These are phyloP conservation scores for Priapulus caudatus DNA, from an alignment of 2,888 invertebrate species.

Conservation along the genomic window DNA sequence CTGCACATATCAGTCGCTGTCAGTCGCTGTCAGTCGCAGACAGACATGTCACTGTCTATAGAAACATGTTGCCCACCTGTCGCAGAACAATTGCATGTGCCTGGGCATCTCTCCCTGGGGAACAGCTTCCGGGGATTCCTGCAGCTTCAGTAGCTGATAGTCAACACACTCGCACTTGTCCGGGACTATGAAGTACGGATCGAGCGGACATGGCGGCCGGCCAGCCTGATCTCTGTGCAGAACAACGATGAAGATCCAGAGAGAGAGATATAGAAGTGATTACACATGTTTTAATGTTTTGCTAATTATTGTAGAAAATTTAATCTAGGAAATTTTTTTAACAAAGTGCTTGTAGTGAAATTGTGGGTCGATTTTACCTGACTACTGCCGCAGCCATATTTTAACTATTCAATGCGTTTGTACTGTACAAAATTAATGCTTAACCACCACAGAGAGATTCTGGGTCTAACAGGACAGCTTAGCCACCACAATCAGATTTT, in stretches of 20 bases:
- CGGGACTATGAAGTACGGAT: constrained; percentile 95
- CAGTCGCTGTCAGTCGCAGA: no score
- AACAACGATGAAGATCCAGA: constrained; percentile 6
- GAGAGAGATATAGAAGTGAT: background rate
- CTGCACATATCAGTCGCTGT: no score
- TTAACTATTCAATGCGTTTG: no score
- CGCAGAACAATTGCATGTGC: constrained; percentile 85
- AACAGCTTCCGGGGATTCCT: constrained; percentile 85
- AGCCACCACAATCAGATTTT: no score
- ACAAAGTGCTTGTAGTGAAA: no score
- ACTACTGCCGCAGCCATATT: no score
- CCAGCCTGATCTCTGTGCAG: constrained; percentile 72
- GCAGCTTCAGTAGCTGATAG: constrained; percentile 92
- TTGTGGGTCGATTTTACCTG: no score
- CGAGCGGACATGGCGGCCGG: constrained; percentile 80
- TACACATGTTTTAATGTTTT: constrained; percentile 6
- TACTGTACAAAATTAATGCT: no score
- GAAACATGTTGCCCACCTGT: constrained; percentile 47
- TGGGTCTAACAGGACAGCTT: no score
- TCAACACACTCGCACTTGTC: constrained; percentile 96
- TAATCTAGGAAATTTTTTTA: constrained; percentile 8
- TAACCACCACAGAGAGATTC: no score
- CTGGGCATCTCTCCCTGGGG: constrained; percentile 97
- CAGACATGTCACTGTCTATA: no score
- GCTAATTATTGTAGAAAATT: constrained; percentile 6